Evolutionary conservation across 2,888 invertebrate species (phyloP).

Genomic region (Thecophora atra): DNA sequence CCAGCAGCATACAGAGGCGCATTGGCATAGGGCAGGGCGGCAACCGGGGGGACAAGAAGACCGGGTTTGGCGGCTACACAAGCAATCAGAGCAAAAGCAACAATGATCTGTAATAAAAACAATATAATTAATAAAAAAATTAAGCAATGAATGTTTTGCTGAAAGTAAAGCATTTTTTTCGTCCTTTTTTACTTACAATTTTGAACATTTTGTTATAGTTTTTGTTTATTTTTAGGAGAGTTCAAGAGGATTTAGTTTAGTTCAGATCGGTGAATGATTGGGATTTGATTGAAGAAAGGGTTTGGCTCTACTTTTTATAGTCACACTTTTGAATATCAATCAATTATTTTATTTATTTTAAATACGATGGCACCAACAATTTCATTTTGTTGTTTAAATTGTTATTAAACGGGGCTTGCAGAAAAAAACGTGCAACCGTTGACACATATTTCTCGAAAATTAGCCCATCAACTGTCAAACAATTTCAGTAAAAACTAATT

Average conservation of each 20-base stretch:
- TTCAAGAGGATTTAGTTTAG: constrained; percentile 31
- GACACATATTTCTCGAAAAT: constrained; percentile 7
- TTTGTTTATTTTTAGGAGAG: constrained; percentile 37
- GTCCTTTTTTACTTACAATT: constrained; percentile 53
- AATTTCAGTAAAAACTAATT: background rate
- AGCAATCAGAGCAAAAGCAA: constrained; percentile 51
- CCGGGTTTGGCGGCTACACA: constrained; percentile 54
- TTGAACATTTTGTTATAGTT: constrained; percentile 55
- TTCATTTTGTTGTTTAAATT: constrained; percentile 3
- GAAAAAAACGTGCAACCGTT: constrained; percentile 16
- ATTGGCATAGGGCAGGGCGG: constrained; percentile 66
- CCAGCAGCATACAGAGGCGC: constrained; percentile 63
- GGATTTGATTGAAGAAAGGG: constrained; percentile 29
- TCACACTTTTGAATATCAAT: constrained; percentile 18
- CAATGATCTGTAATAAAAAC: constrained; percentile 47
- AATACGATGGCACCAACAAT: background rate
- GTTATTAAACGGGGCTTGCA: constrained; percentile 1
- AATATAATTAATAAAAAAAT: background rate
- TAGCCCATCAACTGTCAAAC: background rate
- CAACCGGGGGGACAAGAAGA: constrained; percentile 45
- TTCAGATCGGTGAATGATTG: constrained; percentile 39
- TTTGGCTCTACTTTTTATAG: constrained; percentile 52
- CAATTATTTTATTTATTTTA: background rate
- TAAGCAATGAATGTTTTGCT: background rate
- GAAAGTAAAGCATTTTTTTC: no score